Evolutionary conservation across 2,113 vertebrate genomes (phyloP).

Genomic region (pig (Sus scrofa)): DNA sequence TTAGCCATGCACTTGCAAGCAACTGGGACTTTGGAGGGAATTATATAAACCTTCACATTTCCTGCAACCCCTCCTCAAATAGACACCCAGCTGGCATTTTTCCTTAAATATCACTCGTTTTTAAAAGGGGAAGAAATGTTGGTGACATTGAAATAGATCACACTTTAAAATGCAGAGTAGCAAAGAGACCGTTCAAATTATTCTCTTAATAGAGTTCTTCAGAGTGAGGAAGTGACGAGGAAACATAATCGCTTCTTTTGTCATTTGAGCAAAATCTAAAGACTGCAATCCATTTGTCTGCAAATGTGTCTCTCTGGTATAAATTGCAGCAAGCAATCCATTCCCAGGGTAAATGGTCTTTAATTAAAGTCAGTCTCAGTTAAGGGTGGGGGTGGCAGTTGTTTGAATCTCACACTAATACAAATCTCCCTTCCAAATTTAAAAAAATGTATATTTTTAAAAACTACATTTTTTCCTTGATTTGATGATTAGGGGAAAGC

Average conservation of each 20-base stretch:
- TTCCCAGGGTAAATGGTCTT: constrained; percentile 67
- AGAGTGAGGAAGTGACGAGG: constrained; percentile 70
- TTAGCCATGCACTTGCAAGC: neutral
- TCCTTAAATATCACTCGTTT: constrained; percentile 78
- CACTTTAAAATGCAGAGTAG: constrained; percentile 78
- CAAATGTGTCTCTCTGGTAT: constrained; percentile 40
- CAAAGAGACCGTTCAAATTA: constrained; percentile 72
- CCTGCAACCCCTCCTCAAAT: constrained; percentile 69
- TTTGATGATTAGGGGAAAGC: constrained; percentile 50
- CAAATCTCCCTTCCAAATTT: constrained; percentile 62
- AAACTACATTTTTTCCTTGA: neutral
- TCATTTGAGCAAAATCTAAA: constrained; percentile 66
- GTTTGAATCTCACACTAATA: constrained; percentile 9
- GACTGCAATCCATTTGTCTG: constrained; percentile 72
- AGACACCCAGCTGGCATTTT: constrained; percentile 79
- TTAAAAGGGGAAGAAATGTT: constrained; percentile 62
- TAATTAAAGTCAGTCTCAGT: constrained; percentile 67
- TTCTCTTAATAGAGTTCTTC: constrained; percentile 81
- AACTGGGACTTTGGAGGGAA: neutral
- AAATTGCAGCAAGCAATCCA: constrained; percentile 56
- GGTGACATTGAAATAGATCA: constrained; percentile 74
- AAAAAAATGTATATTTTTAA: neutral
- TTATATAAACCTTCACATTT: constrained; percentile 29
- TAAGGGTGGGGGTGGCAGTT: neutral
- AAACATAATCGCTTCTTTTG: constrained; percentile 76